Evolutionary conservation across 2,113 vertebrate species (phyloP), one percentile per base, ranked within the genome.

Genomic region (Pogonocichla stellata): DNA sequence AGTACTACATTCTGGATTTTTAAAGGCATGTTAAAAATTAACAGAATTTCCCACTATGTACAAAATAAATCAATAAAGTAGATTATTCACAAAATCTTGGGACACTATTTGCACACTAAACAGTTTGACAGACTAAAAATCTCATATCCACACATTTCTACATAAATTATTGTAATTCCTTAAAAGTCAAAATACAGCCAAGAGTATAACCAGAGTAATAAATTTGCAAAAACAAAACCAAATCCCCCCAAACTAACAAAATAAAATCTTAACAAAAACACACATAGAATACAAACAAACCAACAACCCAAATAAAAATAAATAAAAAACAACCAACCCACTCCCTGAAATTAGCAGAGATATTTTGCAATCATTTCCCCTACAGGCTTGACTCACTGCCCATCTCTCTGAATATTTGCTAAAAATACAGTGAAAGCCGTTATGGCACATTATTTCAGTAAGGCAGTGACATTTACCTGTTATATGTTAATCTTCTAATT

Each of bases 121-220:
- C 53, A 90, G 36, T 85, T 34, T 56, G 48, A 80, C 71, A 92
- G 77, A 93, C 9, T 10, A 82, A 90, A 96, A 94, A 43, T 58
- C 14, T 33, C 25, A 73, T 24, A 31, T 53, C 66, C 40, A 57
- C 2, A 26, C 38, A 80, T 96, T 97, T 72, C 80, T 58, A 80
- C 64, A 90, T 82, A 38, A 91, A 86, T 78, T 88, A 79, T 11
- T 82, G 56, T 57, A 93, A 95, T 70, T 90, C 75, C 33, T 61
- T 15, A 34, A 75, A 79, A 91, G 43, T 88, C 67, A 79, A 96
- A 94, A 84, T 79, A 74, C 15, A 53, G 38, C 90, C 85, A 92
- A 65, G 79, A 95, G 53, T 80, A 94, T 42, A 19, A 22, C 22
- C 73, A 42, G 34, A 67, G 57, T 89, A 91, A 90, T 79, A 92